Evolutionary conservation across 2,797 vertebrate genomes (phyloP).

Genomic region (Hoplostethus atlanticus): DNA sequence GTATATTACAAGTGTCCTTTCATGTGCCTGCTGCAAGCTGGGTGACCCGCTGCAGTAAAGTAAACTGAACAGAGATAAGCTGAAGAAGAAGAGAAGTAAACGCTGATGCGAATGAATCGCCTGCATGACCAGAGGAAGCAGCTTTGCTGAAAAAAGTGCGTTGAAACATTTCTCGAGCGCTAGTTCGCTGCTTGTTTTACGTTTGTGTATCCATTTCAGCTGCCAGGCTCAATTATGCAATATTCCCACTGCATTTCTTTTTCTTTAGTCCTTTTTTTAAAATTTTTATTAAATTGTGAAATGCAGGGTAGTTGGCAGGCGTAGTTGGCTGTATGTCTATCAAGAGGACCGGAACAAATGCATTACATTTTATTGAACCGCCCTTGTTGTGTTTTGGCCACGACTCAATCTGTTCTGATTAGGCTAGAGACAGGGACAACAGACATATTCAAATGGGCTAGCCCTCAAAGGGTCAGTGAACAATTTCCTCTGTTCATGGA

Average conservation of each 20-base stretch:
- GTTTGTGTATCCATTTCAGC: slow-evolving; percentile 38
- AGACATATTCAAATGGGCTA: slow-evolving; percentile 74
- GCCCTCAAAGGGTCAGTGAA: slow-evolving; percentile 75
- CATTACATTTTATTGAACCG: slow-evolving; percentile 64
- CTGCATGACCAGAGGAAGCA: slow-evolving; percentile 30
- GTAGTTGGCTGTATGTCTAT: slow-evolving; percentile 45
- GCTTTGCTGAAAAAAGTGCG: slow-evolving; percentile 20
- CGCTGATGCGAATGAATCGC: slow-evolving; percentile 39
- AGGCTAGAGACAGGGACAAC: slow-evolving; percentile 65
- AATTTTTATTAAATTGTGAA: slow-evolving; percentile 38
- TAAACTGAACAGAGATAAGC: slow-evolving; percentile 52
- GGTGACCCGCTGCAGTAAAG: slow-evolving; percentile 42
- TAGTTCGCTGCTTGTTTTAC: slow-evolving; percentile 20
- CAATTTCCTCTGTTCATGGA: slow-evolving; percentile 76
- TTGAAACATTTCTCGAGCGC: slow-evolving; percentile 15
- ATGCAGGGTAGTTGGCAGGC: slow-evolving; percentile 55
- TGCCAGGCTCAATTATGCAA: slow-evolving; percentile 51
- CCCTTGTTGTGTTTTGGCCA: slow-evolving; percentile 71
- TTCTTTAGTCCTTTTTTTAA: slow-evolving; percentile 19
- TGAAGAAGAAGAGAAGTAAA: slow-evolving; percentile 19
- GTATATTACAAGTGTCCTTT: slow-evolving; percentile 75
- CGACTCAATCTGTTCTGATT: slow-evolving; percentile 75
- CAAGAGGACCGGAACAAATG: slow-evolving; percentile 64
- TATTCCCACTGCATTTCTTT: slow-evolving; percentile 28
- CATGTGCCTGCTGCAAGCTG: slow-evolving; percentile 36